Evolutionary conservation across 2,797 vertebrate genomes (phyloP), one percentile per base, ranked within the genome.

Genomic region (Myripristis murdjan): DNA sequence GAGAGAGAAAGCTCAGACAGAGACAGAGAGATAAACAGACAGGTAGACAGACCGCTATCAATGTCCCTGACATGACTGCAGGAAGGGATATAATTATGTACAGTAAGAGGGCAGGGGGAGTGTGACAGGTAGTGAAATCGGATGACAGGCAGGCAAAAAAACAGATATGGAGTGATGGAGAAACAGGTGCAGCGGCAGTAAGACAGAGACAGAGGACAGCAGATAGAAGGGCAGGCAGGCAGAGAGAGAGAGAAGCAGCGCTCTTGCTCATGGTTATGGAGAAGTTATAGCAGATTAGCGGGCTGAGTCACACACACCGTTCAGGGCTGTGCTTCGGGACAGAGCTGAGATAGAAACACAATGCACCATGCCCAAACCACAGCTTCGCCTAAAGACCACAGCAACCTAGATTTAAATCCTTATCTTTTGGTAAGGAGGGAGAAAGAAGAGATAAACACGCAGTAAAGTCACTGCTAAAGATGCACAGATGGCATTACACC

Each of bases 331-430:
- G 89, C 89, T 88, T 75, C 46, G 51, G 85, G 88, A 82, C 75
- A 73, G 73, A 87, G 76, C 83, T 67, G 78, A 90, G 77, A 90
- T 74, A 82, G 75, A 81, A 86, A 83, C 81, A 66, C 73, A 73
- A 66, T 5, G n/a, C 71, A 82, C 56, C 49, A 44, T 53, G 52
- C 77, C 79, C 72, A 82, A 87, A 87, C 84, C 83, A 81, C 81
- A 75, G 69, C 55, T 68, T 81, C 5, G 78, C 89, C 81, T 79
- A 81, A 84, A 91, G 85, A 89, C 81, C 39, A 86, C 37, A 70
- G 74, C 84, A 88, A 86, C 86, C 86, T 73, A 87, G 82, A 89
- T 88, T 85, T 77, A 24, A 69, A 66, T 62, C 16, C 54, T 54
- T 61, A 75, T 84, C 61, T 74, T 74, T 26, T 46, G 55, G 86